Evolutionary conservation across 2,797 vertebrate genomes (phyloP).

Genomic region (Chelon labrosus): DNA sequence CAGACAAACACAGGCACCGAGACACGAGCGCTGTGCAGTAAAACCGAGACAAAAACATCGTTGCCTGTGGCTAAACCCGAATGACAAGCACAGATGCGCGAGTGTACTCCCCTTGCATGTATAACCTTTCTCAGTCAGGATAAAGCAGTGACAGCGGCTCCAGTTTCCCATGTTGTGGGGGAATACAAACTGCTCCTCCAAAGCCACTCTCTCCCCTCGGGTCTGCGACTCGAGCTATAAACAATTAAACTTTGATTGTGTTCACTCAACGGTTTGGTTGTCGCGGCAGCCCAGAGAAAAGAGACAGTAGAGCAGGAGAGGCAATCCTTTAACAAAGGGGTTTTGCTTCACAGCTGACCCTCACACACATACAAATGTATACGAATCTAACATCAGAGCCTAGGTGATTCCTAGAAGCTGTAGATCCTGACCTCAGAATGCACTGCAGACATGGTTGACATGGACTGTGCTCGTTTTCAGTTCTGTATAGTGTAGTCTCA

Average conservation of each 20-base stretch:
- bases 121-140: conserved; percentile 29
- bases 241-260: conserved; percentile 68
- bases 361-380: not conserved
- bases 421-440: too few relatives aligned
- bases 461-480: too few relatives aligned
- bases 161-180: conserved; percentile 2
- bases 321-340: conserved; percentile 5
- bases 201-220: conserved; percentile 42
- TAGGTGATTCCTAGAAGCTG: too few relatives aligned
- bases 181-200: conserved; percentile 36
- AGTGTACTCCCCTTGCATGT: conserved; percentile 20
- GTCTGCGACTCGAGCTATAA: conserved; percentile 41
- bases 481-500: too few relatives aligned
- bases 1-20: not conserved
- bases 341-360: not conserved
- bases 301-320: not conserved
- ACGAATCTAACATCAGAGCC: not conserved
- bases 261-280: conserved; percentile 28
- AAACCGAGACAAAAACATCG: conserved; percentile 15
- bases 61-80: conserved; percentile 9
- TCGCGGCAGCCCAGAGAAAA: not conserved
- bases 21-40: not conserved
- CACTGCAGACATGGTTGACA: too few relatives aligned
- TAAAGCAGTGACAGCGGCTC: conserved; percentile 21
- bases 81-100: conserved; percentile 14